phyloP scores from a whole-genome alignment of 2,888 invertebrate species.

The Oscheius sp. region DNA sequence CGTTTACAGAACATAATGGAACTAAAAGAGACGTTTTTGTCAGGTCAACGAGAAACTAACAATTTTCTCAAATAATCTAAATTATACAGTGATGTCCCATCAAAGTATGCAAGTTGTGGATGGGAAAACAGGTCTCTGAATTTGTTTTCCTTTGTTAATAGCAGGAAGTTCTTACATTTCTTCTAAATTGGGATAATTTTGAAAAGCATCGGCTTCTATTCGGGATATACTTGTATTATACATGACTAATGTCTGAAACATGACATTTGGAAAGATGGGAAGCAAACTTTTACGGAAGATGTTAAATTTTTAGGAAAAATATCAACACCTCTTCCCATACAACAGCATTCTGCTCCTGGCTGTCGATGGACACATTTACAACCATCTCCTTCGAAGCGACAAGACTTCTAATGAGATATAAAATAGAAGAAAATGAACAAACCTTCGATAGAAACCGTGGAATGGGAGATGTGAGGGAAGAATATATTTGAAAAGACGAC shows the following conservation, averaged over 20 bases:
- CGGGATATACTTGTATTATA: conserved; percentile 49
- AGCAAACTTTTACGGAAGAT: neutral
- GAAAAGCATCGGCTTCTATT: conserved; percentile 45
- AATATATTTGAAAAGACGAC: conserved; percentile 15
- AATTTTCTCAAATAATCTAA: conserved; percentile 44
- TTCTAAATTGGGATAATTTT: conserved; percentile 45
- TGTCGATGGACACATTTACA: conserved; percentile 28
- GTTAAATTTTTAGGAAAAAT: conserved; percentile 36
- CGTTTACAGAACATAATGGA: conserved; percentile 52
- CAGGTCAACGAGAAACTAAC: conserved; percentile 17
- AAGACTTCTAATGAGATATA: conserved; percentile 35
- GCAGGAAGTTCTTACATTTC: conserved; percentile 50
- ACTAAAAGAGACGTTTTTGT: conserved; percentile 34
- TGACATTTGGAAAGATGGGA: neutral
- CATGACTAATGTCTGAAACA: conserved; percentile 51
- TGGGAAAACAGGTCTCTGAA: conserved; percentile 47
- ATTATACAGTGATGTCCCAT: conserved; percentile 35
- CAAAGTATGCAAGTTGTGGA: conserved; percentile 36
- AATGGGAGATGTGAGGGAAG: neutral
- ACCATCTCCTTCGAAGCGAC: conserved; percentile 29
- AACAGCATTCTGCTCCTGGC: conserved; percentile 43
- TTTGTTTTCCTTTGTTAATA: neutral
- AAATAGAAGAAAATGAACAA: neutral
- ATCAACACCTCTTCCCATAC: conserved; percentile 37
- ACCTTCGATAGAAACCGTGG: conserved; percentile 27